A percentile compares a stretch with the other conserved stretches of the same genome.
Evolutionary conservation across 2,797 vertebrate genomes (phyloP).

Genomic region (Rhinogobio ventralis): DNA sequence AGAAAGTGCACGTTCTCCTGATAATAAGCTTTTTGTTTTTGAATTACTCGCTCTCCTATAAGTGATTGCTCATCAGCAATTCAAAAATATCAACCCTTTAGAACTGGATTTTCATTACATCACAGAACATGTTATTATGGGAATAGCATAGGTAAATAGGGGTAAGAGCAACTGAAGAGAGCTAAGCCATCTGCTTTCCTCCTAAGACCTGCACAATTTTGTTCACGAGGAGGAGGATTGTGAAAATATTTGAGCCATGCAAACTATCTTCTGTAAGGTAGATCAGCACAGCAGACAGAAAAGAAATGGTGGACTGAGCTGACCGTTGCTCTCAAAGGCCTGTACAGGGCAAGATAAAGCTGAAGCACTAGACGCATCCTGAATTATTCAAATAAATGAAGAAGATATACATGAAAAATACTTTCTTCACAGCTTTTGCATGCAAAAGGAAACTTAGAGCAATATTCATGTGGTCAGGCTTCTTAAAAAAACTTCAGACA

Average conservation of each 20-base stretch:
- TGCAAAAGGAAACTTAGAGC: not conserved
- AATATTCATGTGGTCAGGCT: not conserved
- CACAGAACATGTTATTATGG: slow-evolving; percentile 12
- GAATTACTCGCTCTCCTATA: not conserved
- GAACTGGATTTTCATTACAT: slow-evolving; percentile 17
- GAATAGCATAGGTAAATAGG: slow-evolving; percentile 32
- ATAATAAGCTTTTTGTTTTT: not conserved
- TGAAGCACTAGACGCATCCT: not conserved
- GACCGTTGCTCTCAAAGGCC: not conserved
- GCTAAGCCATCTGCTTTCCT: slow-evolving; percentile 6
- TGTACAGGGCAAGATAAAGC: slow-evolving; percentile 8
- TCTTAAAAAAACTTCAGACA: not conserved
- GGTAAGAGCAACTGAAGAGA: not conserved
- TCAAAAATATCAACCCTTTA: not conserved
- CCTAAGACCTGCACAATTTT: not conserved
- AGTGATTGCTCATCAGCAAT: not conserved
- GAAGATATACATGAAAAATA: not conserved
- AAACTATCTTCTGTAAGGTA: not conserved
- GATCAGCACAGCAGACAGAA: not conserved
- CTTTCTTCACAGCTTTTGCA: not conserved
- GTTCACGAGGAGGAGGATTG: not conserved
- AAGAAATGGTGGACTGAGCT: not conserved
- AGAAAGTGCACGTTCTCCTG: not conserved
- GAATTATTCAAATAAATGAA: slow-evolving; percentile 8
- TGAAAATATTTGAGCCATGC: not conserved